Conservation (phyloP, 2,888 invertebrate genomes). For the Protophormia terraenovae region DNA sequence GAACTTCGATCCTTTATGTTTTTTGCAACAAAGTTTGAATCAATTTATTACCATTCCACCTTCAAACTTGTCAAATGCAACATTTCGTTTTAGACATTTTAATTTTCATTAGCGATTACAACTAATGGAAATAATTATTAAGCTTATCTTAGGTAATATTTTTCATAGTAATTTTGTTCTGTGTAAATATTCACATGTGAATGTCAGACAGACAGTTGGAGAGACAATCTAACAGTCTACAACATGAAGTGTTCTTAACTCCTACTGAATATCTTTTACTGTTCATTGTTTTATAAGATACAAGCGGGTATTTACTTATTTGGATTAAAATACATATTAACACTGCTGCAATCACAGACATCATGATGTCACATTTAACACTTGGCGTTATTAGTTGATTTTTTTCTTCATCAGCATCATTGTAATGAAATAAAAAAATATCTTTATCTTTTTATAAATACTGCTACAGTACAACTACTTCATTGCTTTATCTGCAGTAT, state of each 20-base stretch:
- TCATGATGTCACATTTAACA: conserved; percentile 62
- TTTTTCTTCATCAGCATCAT: conserved; percentile 4
- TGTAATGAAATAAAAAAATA: conserved; percentile 52
- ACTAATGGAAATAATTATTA: conserved; percentile 77
- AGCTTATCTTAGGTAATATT: conserved; percentile 76
- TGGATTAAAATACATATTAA: background rate
- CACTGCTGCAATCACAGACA: conserved; percentile 24
- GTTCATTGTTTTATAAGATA: background rate
- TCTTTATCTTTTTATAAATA: conserved; percentile 52
- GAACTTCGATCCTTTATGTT: background rate
- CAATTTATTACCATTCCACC: background rate
- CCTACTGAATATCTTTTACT: conserved; percentile 32
- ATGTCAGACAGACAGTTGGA: background rate
- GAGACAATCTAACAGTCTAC: background rate
- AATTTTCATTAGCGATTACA: conserved; percentile 71
- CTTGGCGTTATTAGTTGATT: conserved; percentile 36
- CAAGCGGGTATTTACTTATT: background rate
- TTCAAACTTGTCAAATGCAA: conserved; percentile 10
- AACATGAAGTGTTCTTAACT: conserved; percentile 31
- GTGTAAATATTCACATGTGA: background rate
- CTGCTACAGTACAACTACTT: conserved; percentile 10
- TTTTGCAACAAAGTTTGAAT: background rate
- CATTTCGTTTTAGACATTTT: conserved; percentile 33
- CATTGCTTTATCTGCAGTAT: conserved; percentile 10
- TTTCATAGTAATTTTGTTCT: conserved; percentile 48